phyloP scores from a whole-genome alignment of 2,888 invertebrate species.

The Hofmannophila pseudospretella region DNA sequence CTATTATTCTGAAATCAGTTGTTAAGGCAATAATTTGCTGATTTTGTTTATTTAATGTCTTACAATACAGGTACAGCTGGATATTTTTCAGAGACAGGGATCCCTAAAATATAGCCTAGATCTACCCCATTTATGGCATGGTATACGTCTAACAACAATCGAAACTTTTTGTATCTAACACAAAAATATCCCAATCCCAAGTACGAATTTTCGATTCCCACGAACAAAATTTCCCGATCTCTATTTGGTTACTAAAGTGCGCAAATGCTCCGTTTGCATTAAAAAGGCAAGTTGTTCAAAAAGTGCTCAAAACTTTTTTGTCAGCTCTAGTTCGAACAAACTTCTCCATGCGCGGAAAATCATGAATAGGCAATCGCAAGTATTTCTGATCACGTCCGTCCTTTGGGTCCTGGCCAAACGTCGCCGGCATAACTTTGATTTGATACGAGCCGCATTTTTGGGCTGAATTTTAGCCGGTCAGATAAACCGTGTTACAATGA shows the following conservation, averaged over 20 bases:
- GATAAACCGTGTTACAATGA: constrained; percentile 17
- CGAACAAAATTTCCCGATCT: too few relatives aligned
- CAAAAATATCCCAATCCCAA: too few relatives aligned
- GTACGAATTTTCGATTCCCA: too few relatives aligned
- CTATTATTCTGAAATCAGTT: too few relatives aligned
- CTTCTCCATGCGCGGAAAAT: constrained; percentile 41
- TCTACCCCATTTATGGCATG: too few relatives aligned
- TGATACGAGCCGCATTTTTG: constrained; percentile 23
- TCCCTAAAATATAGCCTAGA: too few relatives aligned
- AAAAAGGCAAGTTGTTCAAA: constrained; percentile 27
- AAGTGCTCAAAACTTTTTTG: constrained; percentile 30
- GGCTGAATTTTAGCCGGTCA: constrained; percentile 19
- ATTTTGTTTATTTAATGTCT: too few relatives aligned
- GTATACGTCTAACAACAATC: too few relatives aligned
- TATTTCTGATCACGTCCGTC: constrained; percentile 59
- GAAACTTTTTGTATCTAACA: too few relatives aligned
- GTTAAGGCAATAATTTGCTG: too few relatives aligned
- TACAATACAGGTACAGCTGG: too few relatives aligned
- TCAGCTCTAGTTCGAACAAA: constrained; percentile 34
- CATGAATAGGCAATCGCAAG: constrained; percentile 64
- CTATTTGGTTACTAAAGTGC: background rate
- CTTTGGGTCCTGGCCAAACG: constrained; percentile 55
- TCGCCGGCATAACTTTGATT: constrained; percentile 41
- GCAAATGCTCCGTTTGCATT: constrained; percentile 21
- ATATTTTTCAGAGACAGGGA: too few relatives aligned